Evolutionary conservation across 2,113 vertebrate species (phyloP).

Genomic region (Dicrurus megarhynchus): DNA sequence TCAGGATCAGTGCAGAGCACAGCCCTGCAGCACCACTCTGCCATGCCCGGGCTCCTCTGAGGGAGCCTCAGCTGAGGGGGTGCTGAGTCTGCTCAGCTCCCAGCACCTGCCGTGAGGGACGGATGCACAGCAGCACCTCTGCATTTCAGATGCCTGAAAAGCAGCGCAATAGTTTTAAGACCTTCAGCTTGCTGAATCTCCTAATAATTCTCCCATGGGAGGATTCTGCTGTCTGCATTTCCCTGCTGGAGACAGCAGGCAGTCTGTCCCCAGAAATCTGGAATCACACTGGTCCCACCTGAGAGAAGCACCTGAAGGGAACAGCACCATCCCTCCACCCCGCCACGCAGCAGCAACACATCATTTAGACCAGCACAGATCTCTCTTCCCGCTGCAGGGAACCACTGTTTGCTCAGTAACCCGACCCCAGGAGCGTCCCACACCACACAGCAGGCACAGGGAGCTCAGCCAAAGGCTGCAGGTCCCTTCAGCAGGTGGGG

Average conservation of each 20-base stretch:
- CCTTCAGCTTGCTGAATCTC: neutral
- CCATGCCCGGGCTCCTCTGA: neutral
- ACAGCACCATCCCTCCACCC: neutral
- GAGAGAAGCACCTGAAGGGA: neutral
- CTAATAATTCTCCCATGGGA: neutral
- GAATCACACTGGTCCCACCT: neutral
- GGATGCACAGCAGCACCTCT: neutral
- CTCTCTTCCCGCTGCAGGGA: neutral
- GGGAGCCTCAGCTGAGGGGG: neutral
- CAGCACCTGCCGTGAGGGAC: neutral
- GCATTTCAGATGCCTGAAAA: neutral
- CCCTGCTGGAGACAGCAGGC: neutral
- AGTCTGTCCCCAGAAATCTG: neutral
- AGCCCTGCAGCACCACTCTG: neutral
- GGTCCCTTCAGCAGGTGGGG: neutral
- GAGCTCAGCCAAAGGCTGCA: neutral
- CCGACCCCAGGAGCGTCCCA: fast-evolving
- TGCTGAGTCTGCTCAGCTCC: neutral
- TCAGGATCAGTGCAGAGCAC: neutral
- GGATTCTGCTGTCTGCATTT: neutral
- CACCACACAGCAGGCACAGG: neutral
- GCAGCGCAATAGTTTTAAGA: neutral
- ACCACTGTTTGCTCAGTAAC: no score
- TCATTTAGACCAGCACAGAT: neutral
- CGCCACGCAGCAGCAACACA: neutral